Conservation (phyloP, 2,888 invertebrate species). For the Busseola fusca region DNA sequence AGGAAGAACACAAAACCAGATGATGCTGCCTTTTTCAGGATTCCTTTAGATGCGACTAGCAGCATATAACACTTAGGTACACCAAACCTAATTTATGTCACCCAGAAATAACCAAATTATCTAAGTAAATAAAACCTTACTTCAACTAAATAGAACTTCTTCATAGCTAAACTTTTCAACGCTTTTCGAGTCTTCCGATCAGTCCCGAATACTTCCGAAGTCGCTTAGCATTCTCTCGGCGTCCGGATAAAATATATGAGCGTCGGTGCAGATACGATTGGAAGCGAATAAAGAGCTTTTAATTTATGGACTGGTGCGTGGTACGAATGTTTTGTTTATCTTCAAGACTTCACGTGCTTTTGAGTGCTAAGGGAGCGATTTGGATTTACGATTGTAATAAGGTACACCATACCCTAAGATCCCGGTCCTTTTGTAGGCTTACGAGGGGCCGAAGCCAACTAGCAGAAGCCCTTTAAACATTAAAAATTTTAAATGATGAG, state of each 20-base stretch:
- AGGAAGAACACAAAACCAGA: neutral
- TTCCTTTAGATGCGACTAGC: neutral
- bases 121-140: neutral
- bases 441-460: too few relatives aligned
- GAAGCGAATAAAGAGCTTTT: slow-evolving; percentile 54
- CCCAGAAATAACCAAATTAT: neutral
- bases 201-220: slow-evolving; percentile 31
- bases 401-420: neutral
- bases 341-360: slow-evolving; percentile 18
- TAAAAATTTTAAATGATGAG: too few relatives aligned
- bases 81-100: neutral
- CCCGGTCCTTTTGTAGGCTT: too few relatives aligned
- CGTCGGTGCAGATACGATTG: slow-evolving; percentile 56
- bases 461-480: too few relatives aligned
- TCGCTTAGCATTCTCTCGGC: slow-evolving; percentile 54
- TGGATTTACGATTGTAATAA: slow-evolving; percentile 3
- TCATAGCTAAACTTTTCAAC: slow-evolving; percentile 14
- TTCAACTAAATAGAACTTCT: neutral
- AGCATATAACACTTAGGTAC: neutral
- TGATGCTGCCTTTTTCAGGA: neutral
- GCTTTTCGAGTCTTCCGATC: slow-evolving; percentile 32
- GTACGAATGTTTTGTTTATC: slow-evolving; percentile 53
- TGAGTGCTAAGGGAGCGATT: slow-evolving; percentile 32
- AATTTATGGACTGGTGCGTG: slow-evolving; percentile 54
- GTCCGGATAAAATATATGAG: slow-evolving; percentile 61